Base-by-base conservation (phyloP, 1,140 invertebrate species). In the Megalonaias nervosa region DNA sequence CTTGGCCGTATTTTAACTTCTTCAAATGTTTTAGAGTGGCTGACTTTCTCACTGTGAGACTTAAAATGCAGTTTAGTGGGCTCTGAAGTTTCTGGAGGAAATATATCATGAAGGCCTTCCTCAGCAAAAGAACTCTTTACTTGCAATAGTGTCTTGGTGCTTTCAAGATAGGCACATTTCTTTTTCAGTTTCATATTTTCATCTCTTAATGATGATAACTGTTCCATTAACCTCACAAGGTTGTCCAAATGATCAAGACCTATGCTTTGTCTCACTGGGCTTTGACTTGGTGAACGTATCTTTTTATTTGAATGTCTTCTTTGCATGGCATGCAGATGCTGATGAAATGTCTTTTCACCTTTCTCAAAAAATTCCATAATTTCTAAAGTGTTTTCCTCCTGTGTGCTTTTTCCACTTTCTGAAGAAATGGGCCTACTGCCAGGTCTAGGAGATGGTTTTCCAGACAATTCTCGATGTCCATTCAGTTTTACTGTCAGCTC, bases 201-300 rank as follows among this genome's bases (percentile, higher is more conserved):
- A 82, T 95, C 93, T 68, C 94, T 93, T 21, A 96, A 89, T 16
- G 93, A 93, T 9, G 95, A 91, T 57, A 96, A 92, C 82, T 96
- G 94, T 82, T 96, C 94, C 89, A 96, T 93, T 14, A 96, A 89
- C 68, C 93, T 92, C 80, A 95, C 93, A 9, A 96, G 89, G 78
- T 95, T 94, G 81, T 95, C 95, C 75, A 96, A 87, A 85, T 96
- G 95, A 82, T 95, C 94, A 55, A 96, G 85, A 2, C 92, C 92
- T n/a, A 92, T 87, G 77, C 84, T 88, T 68, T 83, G 82, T 59
- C 82, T 74, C 14, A 86, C 73, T 16, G 82, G 78, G 59, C 82
- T 85, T 23, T 85, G 87, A 81, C 86, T 88, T 48, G 85, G 82
- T 38, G 88, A 85, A 57, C 88, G 66, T 38, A 75, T 78, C 57